Evolutionary conservation across 1,140 invertebrate genomes (phyloP).

Genomic region (Sarcophaga bullata): DNA sequence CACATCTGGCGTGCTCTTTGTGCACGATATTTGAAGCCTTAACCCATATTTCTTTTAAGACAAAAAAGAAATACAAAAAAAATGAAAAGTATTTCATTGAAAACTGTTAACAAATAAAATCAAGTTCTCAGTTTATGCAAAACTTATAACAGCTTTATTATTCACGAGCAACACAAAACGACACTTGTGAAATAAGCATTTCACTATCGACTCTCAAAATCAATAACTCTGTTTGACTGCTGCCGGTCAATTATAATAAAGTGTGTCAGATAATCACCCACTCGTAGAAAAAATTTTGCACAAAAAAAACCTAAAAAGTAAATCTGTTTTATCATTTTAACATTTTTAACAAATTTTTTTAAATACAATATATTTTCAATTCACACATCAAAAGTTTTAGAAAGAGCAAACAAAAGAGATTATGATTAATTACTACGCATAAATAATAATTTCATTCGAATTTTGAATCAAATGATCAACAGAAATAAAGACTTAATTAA

Average conservation of each 20-base stretch:
- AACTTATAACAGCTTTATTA: conserved; percentile 12
- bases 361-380: background rate
- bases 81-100: background rate
- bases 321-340: background rate
- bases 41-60: background rate
- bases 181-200: background rate
- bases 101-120: background rate
- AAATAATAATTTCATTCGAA: background rate
- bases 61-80: too few relatives aligned
- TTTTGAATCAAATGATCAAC: background rate
- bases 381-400: background rate
- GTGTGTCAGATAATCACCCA: conserved; percentile 20
- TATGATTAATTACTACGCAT: conserved; percentile 24
- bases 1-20: too few relatives aligned
- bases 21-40: background rate
- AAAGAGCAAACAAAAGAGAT: background rate
- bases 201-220: background rate
- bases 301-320: background rate
- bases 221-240: background rate
- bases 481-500: background rate
- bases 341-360: background rate
- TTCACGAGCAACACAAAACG: background rate
- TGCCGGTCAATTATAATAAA: conserved; percentile 3
- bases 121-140: background rate
- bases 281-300: background rate